Percentiles rank a stretch among this genome's conserved stretches.
phyloP scores from a whole-genome alignment of 64 coral and sea anemone genomes.

The Montipora efflorescens region DNA sequence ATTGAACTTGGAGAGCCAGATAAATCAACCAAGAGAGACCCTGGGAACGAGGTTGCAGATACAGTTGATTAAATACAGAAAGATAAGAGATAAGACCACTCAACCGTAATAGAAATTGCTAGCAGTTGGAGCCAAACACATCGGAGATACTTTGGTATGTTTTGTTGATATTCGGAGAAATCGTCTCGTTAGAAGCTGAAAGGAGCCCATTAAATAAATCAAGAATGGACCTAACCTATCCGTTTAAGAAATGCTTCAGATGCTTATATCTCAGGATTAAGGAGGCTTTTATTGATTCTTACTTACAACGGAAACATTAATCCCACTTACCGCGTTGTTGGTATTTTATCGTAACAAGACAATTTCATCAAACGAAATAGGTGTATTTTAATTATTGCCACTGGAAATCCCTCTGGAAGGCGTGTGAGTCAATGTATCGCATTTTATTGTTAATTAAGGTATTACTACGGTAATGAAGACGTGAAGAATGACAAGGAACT shows the following conservation, averaged over 20 bases:
- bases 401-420: background rate
- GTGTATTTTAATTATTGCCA: background rate
- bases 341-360: background rate
- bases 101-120: background rate
- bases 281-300: background rate
- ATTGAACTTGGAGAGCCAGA: background rate
- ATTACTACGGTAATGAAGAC: slow-evolving; percentile 28
- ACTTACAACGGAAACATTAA: background rate
- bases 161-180: background rate
- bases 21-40: background rate
- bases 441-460: background rate
- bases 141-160: background rate
- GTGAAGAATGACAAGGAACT: slow-evolving; percentile 42
- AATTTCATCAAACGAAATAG: background rate
- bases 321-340: background rate
- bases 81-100: background rate
- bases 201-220: background rate
- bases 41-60: background rate
- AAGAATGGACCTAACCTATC: background rate
- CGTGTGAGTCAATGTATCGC: background rate
- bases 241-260: background rate
- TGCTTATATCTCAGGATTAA: background rate
- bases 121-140: background rate
- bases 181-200: background rate
- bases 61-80: background rate